Conservation (phyloP, 2,113 vertebrate species). For the Eonycteris spelaea region DNA sequence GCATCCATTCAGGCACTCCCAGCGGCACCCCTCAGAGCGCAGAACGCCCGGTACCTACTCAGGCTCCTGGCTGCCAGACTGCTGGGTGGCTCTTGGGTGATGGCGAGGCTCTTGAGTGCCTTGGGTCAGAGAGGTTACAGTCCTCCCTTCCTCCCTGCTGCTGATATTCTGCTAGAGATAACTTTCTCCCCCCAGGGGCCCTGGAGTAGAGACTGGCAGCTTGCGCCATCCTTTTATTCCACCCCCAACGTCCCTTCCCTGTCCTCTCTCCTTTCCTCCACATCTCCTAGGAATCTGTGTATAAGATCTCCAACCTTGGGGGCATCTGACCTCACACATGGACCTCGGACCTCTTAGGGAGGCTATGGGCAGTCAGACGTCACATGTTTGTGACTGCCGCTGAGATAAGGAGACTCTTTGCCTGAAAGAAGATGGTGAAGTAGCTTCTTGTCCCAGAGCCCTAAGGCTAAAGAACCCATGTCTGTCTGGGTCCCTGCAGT, state of each 20-base stretch:
- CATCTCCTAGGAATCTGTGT: conserved; percentile 39
- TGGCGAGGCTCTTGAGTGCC: background rate
- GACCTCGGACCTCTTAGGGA: background rate
- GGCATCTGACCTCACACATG: conserved; percentile 43
- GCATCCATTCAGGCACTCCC: background rate
- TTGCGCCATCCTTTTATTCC: background rate
- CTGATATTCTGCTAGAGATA: conserved; percentile 19
- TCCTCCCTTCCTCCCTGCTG: background rate
- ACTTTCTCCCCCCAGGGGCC: background rate
- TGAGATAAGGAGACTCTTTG: conserved; percentile 35
- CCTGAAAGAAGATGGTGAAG: background rate
- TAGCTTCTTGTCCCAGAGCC: background rate
- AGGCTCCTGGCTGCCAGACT: background rate
- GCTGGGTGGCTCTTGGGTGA: background rate
- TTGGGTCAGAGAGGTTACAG: background rate
- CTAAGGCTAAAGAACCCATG: conserved; percentile 25
- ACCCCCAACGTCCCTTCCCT: background rate
- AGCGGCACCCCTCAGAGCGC: background rate
- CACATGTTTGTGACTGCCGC: background rate
- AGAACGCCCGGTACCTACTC: background rate
- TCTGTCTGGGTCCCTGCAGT: background rate
- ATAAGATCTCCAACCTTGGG: conserved; percentile 34
- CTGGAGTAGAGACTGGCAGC: background rate
- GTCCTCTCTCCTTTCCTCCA: background rate
- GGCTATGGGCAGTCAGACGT: background rate